Evolutionary conservation across 2,113 vertebrate genomes (phyloP).

Genomic region (Malurus elegans): DNA sequence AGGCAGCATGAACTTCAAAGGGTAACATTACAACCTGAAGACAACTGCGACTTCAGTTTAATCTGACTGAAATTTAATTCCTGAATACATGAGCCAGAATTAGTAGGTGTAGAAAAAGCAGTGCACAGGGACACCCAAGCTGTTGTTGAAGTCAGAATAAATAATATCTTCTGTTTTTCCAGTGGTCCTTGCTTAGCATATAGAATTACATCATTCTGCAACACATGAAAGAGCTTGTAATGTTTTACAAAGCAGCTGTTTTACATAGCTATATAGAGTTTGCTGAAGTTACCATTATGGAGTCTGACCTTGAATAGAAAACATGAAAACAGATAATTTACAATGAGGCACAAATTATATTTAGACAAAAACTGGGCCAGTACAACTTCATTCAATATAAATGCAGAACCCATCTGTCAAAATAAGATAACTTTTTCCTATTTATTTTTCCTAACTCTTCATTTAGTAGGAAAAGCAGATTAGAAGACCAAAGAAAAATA

Average conservation of each 20-base stretch:
- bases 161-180: not conserved
- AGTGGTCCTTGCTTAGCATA: not conserved
- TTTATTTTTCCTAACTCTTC: not conserved
- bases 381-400: not conserved
- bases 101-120: not conserved
- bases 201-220: not conserved
- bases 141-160: not conserved
- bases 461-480: rapidly evolving
- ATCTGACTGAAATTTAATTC: not conserved
- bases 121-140: not conserved
- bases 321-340: not conserved
- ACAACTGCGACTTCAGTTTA: not conserved
- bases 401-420: not conserved
- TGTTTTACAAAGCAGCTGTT: not conserved
- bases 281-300: not conserved
- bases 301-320: not conserved
- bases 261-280: not conserved
- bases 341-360: not conserved
- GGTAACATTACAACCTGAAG: rapidly evolving
- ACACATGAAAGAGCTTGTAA: not conserved
- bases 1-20: not conserved
- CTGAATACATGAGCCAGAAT: not conserved
- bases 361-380: not conserved
- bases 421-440: not conserved
- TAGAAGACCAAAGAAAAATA: not conserved